Conservation (phyloP, 2,113 vertebrate genomes). For the Hypocryptadius cinnamomeus region DNA sequence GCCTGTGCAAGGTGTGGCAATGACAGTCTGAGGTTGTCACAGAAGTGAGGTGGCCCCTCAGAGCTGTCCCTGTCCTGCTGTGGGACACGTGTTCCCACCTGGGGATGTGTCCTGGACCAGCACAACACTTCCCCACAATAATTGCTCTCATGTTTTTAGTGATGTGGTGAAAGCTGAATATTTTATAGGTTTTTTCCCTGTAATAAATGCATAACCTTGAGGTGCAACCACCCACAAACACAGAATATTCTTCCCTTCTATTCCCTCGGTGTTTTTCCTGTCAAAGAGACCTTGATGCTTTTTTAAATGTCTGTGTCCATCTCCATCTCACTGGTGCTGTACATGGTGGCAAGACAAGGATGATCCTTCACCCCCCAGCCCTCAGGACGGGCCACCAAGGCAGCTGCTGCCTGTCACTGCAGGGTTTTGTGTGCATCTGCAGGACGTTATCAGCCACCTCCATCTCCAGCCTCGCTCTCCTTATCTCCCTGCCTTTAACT, state of each 20-base stretch:
- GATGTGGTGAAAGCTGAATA: background rate
- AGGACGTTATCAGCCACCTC: background rate
- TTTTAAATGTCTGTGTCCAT: background rate
- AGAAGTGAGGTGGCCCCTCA: background rate
- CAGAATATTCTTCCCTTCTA: background rate
- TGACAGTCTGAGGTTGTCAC: background rate
- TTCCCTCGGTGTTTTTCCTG: fast-evolving
- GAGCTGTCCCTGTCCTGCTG: background rate
- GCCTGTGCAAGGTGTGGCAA: background rate
- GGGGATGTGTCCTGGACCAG: background rate
- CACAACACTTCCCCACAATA: background rate
- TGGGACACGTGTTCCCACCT: fast-evolving
- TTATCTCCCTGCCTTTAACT: background rate
- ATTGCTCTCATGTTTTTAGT: background rate
- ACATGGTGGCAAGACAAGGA: background rate
- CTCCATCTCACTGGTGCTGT: background rate
- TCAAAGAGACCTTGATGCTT: background rate
- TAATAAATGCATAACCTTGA: background rate
- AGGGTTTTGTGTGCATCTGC: background rate
- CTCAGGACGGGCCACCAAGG: background rate
- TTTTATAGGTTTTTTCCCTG: background rate
- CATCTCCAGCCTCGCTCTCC: background rate
- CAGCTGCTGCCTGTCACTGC: background rate
- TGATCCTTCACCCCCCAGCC: background rate
- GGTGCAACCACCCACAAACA: background rate